Conservation (phyloP, 2,888 invertebrate genomes). For the Leistus spinibarbis region DNA sequence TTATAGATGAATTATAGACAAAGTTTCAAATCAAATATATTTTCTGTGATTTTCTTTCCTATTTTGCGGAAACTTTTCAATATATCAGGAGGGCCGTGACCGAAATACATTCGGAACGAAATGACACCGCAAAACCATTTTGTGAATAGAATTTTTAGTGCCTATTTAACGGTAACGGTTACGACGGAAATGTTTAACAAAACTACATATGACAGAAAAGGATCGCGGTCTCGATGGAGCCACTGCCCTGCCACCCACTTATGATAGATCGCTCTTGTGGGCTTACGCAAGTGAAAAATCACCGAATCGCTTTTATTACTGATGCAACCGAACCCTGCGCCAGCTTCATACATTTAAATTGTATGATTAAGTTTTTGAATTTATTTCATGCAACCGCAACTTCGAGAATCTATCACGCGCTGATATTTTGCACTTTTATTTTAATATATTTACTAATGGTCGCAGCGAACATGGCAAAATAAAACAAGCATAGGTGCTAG, state of each 20-base stretch:
- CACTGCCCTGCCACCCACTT: background rate
- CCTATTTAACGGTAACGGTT: constrained; percentile 11
- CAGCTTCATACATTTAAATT: background rate
- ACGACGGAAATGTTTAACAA: constrained; percentile 25
- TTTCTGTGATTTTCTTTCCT: constrained; percentile 1
- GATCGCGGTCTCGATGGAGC: background rate
- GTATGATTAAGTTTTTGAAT: background rate
- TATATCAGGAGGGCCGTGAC: constrained; percentile 32
- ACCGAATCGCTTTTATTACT: too few species aligned
- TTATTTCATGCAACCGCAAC: too few species aligned
- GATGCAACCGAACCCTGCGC: too few species aligned
- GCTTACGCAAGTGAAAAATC: background rate
- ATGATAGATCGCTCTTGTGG: background rate
- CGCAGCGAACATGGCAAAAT: too few species aligned
- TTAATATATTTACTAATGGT: too few species aligned
- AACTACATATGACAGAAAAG: constrained; percentile 1
- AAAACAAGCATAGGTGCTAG: too few species aligned
- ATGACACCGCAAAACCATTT: constrained; percentile 5
- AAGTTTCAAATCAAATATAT: constrained; percentile 39
- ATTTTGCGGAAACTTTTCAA: constrained; percentile 30
- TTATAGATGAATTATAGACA: constrained; percentile 36
- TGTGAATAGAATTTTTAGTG: constrained; percentile 37
- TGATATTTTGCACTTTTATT: too few species aligned
- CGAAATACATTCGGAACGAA: constrained; percentile 10
- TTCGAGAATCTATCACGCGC: too few species aligned